Percentiles rank a stretch among this genome's conserved stretches.
phyloP scores from a whole-genome alignment of 2,113 vertebrate genomes.

The Hydropotes inermis region DNA sequence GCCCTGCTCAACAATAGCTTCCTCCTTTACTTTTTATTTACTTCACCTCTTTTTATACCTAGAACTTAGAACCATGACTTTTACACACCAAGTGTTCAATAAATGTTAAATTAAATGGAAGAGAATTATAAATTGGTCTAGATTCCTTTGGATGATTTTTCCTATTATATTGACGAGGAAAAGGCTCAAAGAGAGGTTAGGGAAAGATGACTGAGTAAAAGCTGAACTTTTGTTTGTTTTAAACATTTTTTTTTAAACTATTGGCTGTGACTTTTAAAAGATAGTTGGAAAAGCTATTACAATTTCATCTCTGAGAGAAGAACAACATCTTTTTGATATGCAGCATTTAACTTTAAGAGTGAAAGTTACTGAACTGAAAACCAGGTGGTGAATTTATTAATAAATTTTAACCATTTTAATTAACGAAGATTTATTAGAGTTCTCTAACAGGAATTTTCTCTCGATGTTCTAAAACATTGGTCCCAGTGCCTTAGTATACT shows the following conservation, averaged over 20 bases:
- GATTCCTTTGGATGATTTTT: neutral
- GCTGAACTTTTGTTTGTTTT: neutral
- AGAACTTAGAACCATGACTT: neutral
- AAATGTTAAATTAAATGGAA: slow-evolving; percentile 4
- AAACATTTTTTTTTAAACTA: slow-evolving; percentile 40
- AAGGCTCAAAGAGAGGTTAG: neutral
- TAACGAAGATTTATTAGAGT: neutral
- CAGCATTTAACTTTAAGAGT: neutral
- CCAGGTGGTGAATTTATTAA: neutral
- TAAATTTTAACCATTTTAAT: neutral
- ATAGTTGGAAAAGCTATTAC: neutral
- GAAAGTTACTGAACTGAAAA: neutral
- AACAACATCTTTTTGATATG: neutral
- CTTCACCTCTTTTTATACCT: neutral
- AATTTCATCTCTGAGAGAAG: neutral
- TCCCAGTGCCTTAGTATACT: neutral
- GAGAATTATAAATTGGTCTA: neutral
- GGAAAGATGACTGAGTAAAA: neutral
- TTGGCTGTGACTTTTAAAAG: slow-evolving; percentile 38
- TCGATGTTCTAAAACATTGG: neutral
- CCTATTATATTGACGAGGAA: neutral
- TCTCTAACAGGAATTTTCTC: neutral
- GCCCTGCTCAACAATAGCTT: rapidly evolving
- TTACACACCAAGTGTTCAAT: neutral
- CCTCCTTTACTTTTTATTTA: neutral